Evolutionary conservation across 2,113 vertebrate genomes (phyloP).

Genomic region (Butorides virescens): DNA sequence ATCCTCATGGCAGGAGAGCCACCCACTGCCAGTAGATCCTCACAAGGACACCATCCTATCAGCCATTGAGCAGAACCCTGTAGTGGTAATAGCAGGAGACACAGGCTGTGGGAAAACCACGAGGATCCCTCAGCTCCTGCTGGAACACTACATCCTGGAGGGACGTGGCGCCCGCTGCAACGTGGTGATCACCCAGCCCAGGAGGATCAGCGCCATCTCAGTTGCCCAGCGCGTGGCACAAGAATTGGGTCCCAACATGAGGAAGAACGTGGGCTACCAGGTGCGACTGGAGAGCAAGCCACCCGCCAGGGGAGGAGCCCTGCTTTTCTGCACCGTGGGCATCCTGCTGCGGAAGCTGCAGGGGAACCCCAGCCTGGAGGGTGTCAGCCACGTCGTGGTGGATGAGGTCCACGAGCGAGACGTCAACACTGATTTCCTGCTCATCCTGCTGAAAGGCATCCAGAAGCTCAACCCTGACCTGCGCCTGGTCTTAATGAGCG

Average conservation of each 20-base stretch:
- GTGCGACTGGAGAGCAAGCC: constrained; percentile 92
- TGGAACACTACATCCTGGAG: constrained; percentile 83
- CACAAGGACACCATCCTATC: constrained; percentile 85
- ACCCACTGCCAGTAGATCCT: constrained; percentile 84
- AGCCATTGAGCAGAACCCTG: constrained; percentile 81
- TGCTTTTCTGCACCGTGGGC: constrained; percentile 97
- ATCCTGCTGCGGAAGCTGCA: constrained; percentile 92
- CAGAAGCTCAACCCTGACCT: constrained; percentile 82
- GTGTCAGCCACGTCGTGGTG: constrained; percentile 93
- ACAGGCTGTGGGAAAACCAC: constrained; percentile 97
- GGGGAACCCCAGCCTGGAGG: constrained; percentile 85
- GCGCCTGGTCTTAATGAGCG: constrained; percentile 92
- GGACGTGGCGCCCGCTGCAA: constrained; percentile 87
- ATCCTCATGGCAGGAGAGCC: constrained; percentile 63
- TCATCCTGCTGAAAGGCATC: constrained; percentile 86
- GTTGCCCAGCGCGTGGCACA: constrained; percentile 91
- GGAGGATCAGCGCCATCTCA: constrained; percentile 93
- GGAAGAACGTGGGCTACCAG: constrained; percentile 89
- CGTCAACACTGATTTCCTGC: constrained; percentile 94
- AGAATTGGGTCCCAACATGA: constrained; percentile 88
- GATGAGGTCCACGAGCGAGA: constrained; percentile 97
- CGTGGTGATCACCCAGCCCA: constrained; percentile 91
- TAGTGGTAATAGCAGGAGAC: constrained; percentile 91
- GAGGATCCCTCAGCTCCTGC: constrained; percentile 89
- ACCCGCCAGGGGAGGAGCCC: constrained; percentile 82